Conservation (phyloP, 2,888 invertebrate genomes). For the Caenorhabditis plicata region DNA sequence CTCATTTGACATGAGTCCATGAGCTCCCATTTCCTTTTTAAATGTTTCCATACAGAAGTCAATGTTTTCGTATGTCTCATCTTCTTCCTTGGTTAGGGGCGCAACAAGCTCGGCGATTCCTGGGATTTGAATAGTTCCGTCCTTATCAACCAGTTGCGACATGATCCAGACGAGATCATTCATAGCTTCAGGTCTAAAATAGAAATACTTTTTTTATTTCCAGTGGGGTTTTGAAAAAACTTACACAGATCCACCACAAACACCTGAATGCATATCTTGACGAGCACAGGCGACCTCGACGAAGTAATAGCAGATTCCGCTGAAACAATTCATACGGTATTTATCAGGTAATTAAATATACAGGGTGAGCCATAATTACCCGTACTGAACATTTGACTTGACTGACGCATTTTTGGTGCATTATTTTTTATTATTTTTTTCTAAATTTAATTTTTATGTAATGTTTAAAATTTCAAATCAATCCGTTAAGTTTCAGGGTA, state of each 20-base stretch:
- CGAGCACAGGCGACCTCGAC: constrained; percentile 78
- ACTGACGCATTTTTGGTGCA: too few relatives aligned
- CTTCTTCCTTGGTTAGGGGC: constrained; percentile 68
- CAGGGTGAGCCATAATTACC: too few relatives aligned
- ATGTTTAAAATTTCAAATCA: too few relatives aligned
- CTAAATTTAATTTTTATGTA: too few relatives aligned
- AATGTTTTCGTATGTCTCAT: constrained; percentile 77
- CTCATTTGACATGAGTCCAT: constrained; percentile 74
- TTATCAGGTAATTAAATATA: too few relatives aligned
- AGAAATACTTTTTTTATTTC: background rate
- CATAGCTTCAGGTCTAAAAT: constrained; percentile 78
- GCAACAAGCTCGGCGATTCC: constrained; percentile 83
- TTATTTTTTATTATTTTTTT: too few relatives aligned
- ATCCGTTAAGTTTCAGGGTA: too few relatives aligned
- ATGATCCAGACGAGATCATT: constrained; percentile 84
- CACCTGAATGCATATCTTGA: constrained; percentile 93
- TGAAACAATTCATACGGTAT: constrained; percentile 64
- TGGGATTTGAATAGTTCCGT: constrained; percentile 77
- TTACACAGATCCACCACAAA: constrained; percentile 90
- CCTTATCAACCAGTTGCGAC: constrained; percentile 80
- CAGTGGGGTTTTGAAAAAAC: too few relatives aligned
- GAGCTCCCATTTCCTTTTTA: constrained; percentile 74
- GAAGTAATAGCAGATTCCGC: constrained; percentile 79
- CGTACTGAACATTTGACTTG: too few relatives aligned
- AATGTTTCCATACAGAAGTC: constrained; percentile 81